Percentiles rank a stretch among this genome's conserved stretches.
phyloP scores from a whole-genome alignment of 1,140 invertebrate species.

The Potamilus streckersoni region DNA sequence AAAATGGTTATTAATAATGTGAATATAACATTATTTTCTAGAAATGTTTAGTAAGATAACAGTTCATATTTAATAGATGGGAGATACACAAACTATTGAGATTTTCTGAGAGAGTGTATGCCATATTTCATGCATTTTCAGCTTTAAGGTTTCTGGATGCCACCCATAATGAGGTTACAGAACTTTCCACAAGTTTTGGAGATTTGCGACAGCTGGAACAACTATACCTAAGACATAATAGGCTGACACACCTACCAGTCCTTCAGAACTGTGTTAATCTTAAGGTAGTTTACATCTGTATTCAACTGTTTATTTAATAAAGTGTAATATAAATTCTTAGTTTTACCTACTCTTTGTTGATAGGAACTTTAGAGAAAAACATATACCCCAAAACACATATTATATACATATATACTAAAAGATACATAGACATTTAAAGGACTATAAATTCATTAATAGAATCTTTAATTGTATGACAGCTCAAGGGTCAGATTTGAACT shows the following conservation, averaged over 20 bases:
- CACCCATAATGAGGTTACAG: conserved; percentile 79
- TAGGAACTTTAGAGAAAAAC: background rate
- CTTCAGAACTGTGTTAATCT: conserved; percentile 57
- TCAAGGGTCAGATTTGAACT: too few relatives aligned
- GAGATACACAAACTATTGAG: too few relatives aligned
- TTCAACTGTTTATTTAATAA: background rate
- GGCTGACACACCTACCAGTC: conserved; percentile 69
- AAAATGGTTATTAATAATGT: too few relatives aligned
- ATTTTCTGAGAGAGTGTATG: background rate
- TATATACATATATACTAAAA: too few relatives aligned
- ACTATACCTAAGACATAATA: conserved; percentile 84
- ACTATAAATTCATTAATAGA: too few relatives aligned
- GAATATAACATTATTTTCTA: too few relatives aligned
- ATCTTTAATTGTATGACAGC: too few relatives aligned
- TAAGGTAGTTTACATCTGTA: background rate
- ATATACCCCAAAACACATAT: too few relatives aligned
- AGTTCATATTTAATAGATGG: too few relatives aligned
- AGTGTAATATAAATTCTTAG: background rate
- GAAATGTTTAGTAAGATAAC: too few relatives aligned
- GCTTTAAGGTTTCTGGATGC: conserved; percentile 80
- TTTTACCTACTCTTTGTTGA: background rate
- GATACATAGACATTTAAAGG: too few relatives aligned
- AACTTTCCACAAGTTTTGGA: conserved; percentile 79
- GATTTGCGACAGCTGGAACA: conserved; percentile 84
- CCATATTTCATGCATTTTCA: conserved; percentile 47